These are phyloP conservation scores for Forbesichthys papilliferus DNA, from an alignment of 2,113 vertebrate species.

Conservation along the genomic window DNA sequence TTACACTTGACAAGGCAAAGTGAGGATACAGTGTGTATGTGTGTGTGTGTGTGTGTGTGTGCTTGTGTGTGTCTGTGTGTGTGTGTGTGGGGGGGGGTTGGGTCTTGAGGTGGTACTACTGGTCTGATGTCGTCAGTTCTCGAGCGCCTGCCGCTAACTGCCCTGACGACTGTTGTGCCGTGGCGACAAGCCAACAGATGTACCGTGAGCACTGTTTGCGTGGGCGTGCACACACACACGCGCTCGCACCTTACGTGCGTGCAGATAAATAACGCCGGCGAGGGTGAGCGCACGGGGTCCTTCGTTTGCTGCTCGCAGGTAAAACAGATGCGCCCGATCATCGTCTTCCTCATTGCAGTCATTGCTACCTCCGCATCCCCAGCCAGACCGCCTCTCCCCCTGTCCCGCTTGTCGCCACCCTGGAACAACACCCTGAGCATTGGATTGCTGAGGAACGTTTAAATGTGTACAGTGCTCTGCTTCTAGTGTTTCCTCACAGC, in stretches of 20 bases:
- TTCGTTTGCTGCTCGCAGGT: slow-evolving; percentile 56
- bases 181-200: slow-evolving; percentile 66
- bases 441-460: too few relatives aligned
- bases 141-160: slow-evolving; percentile 67
- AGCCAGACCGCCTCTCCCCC: background rate
- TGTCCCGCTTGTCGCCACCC: background rate
- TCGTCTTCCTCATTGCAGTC: slow-evolving; percentile 52
- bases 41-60: slow-evolving; percentile 1
- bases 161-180: slow-evolving; percentile 64
- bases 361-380: slow-evolving; percentile 22
- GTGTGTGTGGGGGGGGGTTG: background rate
- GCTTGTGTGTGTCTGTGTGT: slow-evolving; percentile 1
- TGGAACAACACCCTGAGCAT: too few relatives aligned
- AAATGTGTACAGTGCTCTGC: background rate
- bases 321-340: slow-evolving; percentile 31
- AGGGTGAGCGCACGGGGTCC: slow-evolving; percentile 9
- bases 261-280: slow-evolving; percentile 12
- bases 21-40: background rate
- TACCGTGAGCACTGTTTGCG: slow-evolving; percentile 37
- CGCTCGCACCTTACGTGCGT: background rate
- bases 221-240: background rate
- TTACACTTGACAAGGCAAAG: background rate
- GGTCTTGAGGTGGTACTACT: slow-evolving; percentile 29
- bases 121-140: slow-evolving; percentile 52
- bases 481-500: too few relatives aligned